Base-by-base conservation (phyloP, 1,140 invertebrate genomes). In the Melipona quadrifasciata region DNA sequence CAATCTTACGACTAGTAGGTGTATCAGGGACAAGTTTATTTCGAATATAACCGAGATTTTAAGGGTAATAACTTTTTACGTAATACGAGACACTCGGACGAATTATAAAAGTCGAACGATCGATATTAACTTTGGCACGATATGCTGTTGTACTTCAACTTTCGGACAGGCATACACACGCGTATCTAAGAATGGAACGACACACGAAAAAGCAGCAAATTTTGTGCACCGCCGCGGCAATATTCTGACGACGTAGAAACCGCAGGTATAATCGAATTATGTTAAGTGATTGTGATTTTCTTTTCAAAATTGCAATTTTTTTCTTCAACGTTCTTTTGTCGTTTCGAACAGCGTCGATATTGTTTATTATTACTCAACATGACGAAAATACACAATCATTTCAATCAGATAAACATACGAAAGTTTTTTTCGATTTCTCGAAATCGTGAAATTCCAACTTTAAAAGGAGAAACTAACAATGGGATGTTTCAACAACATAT, bases 41-140 rank as follows among this genome's bases (percentile, higher is more conserved):
- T 65, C 16, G 8, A 65, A 31, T 31, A 19, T 17, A 11, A 5
- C n/a, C 0, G 14, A 24, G n/a, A 19, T 2, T 57, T 24, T 27
- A 17, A 55, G 17, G 24, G 17, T 4, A 27, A 76, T 57, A 31
- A 6, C 31, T 58, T 55, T 58, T 71, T 39, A 51, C 31, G 31
- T 24, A 17, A 39, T 21, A 47, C 51, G 24, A 64, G 31, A 39
- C n/a, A n/a, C 12, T 21, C 31, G 6, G 27, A n/a, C 27, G 24
- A 47, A 79, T 80, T 57, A 27, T 47, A 70, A 58, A 80, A 80
- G 16, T 71, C 31, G 19, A 72, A 53, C 47, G 77, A 55, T 79
- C 77, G 64, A 79, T 79, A 79, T 68, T 80, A 71, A 80, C 55
- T 80, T 80, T 27, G 78, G 53, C 78, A 71, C 78, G 34, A 71